These are phyloP conservation scores for Barbus barbus DNA, from an alignment of 2,113 vertebrate genomes.

Conservation along the genomic window DNA sequence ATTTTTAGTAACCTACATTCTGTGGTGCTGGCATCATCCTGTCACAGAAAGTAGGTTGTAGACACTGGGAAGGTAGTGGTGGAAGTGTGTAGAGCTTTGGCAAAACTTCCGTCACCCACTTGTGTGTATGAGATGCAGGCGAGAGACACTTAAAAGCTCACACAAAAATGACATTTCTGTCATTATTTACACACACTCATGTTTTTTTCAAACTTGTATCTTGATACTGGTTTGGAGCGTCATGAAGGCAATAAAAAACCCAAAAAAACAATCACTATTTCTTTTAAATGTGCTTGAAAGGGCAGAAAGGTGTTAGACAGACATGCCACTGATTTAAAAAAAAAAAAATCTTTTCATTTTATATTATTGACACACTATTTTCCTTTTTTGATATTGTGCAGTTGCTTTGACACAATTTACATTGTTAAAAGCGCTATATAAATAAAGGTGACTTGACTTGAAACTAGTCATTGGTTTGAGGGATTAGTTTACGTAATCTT, in stretches of 20 bases:
- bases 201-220: neutral
- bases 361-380: too few relatives aligned
- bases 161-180: neutral
- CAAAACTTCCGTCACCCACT: constrained; percentile 64
- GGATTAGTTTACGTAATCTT: constrained; percentile 23
- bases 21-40: constrained; percentile 5
- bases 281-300: neutral
- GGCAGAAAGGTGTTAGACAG: constrained; percentile 33
- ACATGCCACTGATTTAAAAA: neutral
- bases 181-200: neutral
- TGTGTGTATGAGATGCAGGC: constrained; percentile 67
- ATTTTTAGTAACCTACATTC: constrained; percentile 26
- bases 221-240: neutral
- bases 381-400: too few relatives aligned
- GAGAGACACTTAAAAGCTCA: neutral
- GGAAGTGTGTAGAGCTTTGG: neutral
- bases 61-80: neutral
- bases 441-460: too few relatives aligned
- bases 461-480: neutral
- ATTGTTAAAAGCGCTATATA: too few relatives aligned
- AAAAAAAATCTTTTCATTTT: too few relatives aligned
- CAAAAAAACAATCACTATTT: neutral
- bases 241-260: neutral
- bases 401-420: too few relatives aligned
- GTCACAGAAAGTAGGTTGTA: constrained; percentile 27